phyloP scores from a whole-genome alignment of 2,113 vertebrate species.

The Acanthochromis polyacanthus region DNA sequence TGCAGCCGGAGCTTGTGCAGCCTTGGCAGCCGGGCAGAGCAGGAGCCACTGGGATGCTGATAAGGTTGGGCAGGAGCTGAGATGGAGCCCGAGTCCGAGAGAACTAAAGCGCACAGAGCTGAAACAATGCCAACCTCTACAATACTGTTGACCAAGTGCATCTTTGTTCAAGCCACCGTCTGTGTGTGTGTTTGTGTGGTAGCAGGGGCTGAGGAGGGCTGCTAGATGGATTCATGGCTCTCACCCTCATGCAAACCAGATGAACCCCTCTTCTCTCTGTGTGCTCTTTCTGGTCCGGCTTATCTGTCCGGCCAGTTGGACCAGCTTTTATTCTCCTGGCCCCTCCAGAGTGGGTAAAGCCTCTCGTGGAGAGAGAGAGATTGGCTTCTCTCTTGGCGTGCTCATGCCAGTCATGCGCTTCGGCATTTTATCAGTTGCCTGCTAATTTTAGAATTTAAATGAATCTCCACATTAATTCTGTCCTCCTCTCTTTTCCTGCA shows the following conservation, averaged over 20 bases:
- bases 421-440: constrained; percentile 70
- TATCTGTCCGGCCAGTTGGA: constrained; percentile 81
- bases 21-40: constrained; percentile 58
- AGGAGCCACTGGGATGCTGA: constrained; percentile 67
- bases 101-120: constrained; percentile 48
- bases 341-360: constrained; percentile 75
- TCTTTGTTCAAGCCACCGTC: constrained; percentile 54
- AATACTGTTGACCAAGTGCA: constrained; percentile 72
- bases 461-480: constrained; percentile 56
- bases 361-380: constrained; percentile 58
- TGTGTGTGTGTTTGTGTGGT: constrained; percentile 19
- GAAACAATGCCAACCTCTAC: constrained; percentile 60
- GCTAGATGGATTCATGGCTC: constrained; percentile 47
- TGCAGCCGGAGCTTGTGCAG: constrained; percentile 45
- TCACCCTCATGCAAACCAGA: constrained; percentile 68
- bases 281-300: constrained; percentile 68
- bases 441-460: constrained; percentile 79
- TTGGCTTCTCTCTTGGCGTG: constrained; percentile 51
- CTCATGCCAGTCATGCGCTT: constrained; percentile 64
- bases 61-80: constrained; percentile 61
- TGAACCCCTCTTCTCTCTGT: constrained; percentile 61
- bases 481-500: constrained; percentile 10
- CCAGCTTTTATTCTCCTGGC: constrained; percentile 78
- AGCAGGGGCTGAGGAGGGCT: constrained; percentile 13
- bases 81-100: constrained; percentile 48